Evolutionary conservation across 2,797 vertebrate species (phyloP), one percentile per base, ranked within the genome.

Genomic region (Urosaurus nigricauda): DNA sequence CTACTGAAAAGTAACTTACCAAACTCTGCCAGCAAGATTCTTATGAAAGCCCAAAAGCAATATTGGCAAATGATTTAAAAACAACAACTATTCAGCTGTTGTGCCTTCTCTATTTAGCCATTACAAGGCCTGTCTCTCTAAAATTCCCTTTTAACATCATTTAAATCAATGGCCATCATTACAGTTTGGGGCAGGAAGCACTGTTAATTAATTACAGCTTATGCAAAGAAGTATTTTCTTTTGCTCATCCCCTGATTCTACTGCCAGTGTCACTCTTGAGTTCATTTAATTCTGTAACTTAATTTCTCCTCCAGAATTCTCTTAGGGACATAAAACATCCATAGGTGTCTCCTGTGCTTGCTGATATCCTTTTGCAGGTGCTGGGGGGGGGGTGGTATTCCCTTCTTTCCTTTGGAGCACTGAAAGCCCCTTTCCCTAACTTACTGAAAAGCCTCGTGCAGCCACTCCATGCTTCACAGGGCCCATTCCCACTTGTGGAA

Each of bases 221-320:
- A 17, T 58, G 37, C 32, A 8, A 43, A 87, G 51, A 74, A 82
- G 51, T 73, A 11, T 37, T 81, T 81, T 86, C 37, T 60, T 87
- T 60, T 73, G 17, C 51, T 71, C 74, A 35, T n/a, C 40, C 40
- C 37, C 21, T 26, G 26, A 43, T 60, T 74, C 29, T 40, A 87
- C 32, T 73, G n/a, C 53, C 79, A 81, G 74, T 82, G 60, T 87
- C 51, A 82, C 70, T 82, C 19, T 74, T 74, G 70, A 82, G 35
- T 47, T 87, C 29, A 87, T 82, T 87, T 56, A 82, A 37, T 60
- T 74, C 37, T 74, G 43, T 73, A 74, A 19, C 53, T 14, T 51
- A 13, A 63, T 74, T 82, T 82, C 79, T 74, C 21, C 2, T 24
- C 26, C 63, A 68, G 26, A 29, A 32, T 68, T 68, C 19, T 68